Percentiles rank a stretch among this genome's conserved stretches.
Evolutionary conservation across 2,888 invertebrate species (phyloP).

Genomic region (Tetrapedia diversipes): DNA sequence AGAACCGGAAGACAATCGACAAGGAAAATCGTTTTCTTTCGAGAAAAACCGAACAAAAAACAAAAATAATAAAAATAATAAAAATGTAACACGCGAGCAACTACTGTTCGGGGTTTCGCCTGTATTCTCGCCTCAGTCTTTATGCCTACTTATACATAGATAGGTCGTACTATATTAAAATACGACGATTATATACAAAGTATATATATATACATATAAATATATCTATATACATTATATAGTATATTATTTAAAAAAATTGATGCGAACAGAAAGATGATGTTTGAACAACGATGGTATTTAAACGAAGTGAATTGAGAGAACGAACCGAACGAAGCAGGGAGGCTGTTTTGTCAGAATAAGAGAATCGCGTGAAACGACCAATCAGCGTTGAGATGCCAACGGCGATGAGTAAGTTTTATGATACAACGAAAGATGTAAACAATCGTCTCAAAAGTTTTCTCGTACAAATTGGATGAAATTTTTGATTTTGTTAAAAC

Average conservation of each 20-base stretch:
- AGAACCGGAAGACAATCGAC: constrained; percentile 32
- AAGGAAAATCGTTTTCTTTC: constrained; percentile 30
- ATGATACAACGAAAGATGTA: constrained; percentile 48
- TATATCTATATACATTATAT: constrained; percentile 57
- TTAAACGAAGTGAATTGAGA: constrained; percentile 28
- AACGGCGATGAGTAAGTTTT: constrained; percentile 16
- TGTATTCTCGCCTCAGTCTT: constrained; percentile 76
- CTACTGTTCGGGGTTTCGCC: constrained; percentile 51
- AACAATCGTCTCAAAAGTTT: constrained; percentile 23
- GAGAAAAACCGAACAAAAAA: background rate
- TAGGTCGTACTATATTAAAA: constrained; percentile 77
- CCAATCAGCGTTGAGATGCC: background rate
- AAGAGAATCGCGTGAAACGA: constrained; percentile 53
- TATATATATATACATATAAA: constrained; percentile 60
- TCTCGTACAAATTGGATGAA: background rate
- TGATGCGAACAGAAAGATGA: constrained; percentile 39
- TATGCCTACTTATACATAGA: constrained; percentile 78
- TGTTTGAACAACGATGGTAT: constrained; percentile 50
- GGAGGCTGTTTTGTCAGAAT: constrained; percentile 68
- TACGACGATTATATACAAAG: constrained; percentile 76
- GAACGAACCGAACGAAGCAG: constrained; percentile 17
- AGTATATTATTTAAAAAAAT: constrained; percentile 43
- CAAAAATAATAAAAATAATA: constrained; percentile 8
- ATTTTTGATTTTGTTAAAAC: background rate
- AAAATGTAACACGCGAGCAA: constrained; percentile 40